These are phyloP conservation scores for Bombus huntii DNA, from an alignment of 1,140 invertebrate genomes.

Conservation along the genomic window DNA sequence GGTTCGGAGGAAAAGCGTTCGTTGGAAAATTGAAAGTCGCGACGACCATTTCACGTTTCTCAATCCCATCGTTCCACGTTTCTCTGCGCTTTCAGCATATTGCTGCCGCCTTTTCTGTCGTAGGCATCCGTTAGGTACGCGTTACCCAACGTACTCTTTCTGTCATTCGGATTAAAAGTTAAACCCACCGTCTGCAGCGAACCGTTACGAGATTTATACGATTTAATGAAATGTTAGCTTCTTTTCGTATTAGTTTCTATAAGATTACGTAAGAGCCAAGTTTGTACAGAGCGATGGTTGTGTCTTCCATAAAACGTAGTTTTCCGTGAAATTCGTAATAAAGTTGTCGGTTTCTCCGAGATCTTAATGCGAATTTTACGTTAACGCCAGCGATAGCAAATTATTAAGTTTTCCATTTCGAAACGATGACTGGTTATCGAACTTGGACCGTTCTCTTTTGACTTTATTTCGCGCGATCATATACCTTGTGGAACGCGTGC, in stretches of 20 bases:
- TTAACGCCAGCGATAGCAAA: background rate
- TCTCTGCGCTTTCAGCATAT: conserved; percentile 54
- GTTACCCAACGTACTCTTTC: background rate
- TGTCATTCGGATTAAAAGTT: conserved; percentile 33
- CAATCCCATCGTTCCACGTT: conserved; percentile 37
- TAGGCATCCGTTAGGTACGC: background rate
- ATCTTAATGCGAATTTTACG: background rate
- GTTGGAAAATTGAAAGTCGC: conserved; percentile 55
- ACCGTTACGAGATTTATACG: background rate
- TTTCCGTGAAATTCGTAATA: background rate
- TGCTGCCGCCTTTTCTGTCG: conserved; percentile 39
- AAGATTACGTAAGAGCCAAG: background rate
- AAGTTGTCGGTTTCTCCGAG: background rate
- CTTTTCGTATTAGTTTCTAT: too few relatives aligned
- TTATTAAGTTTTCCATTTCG: background rate
- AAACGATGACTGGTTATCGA: background rate
- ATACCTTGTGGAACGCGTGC: background rate
- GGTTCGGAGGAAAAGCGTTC: conserved; percentile 19
- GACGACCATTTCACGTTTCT: conserved; percentile 33
- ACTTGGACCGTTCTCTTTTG: conserved; percentile 3
- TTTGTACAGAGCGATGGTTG: background rate
- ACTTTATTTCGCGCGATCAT: background rate
- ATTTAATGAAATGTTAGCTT: conserved; percentile 5
- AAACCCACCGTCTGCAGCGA: background rate
- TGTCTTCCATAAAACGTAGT: background rate